phyloP scores from a whole-genome alignment of 2,888 invertebrate species.

The Troides helena region DNA sequence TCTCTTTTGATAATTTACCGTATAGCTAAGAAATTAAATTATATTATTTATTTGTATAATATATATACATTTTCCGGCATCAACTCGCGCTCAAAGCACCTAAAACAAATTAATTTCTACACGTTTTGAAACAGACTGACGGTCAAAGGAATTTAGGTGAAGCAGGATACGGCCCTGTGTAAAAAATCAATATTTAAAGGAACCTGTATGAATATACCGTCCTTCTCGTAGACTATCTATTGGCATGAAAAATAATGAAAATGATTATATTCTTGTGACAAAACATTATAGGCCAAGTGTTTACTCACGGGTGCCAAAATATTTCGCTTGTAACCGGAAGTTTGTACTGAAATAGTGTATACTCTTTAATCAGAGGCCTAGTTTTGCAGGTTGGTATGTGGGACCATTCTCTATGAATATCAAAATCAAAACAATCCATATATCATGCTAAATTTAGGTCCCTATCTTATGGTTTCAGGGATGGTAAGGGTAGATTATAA shows the following conservation, averaged over 20 bases:
- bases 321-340: conserved; percentile 23
- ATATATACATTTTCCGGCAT: conserved; percentile 37
- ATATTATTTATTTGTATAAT: conserved; percentile 23
- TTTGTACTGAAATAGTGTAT: conserved; percentile 34
- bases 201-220: conserved; percentile 62
- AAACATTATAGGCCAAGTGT: conserved; percentile 47
- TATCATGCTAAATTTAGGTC: conserved; percentile 63
- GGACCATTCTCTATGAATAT: conserved; percentile 76
- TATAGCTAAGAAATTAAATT: conserved; percentile 9
- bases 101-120: conserved; percentile 20
- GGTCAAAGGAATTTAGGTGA: conserved; percentile 40
- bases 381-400: conserved; percentile 66
- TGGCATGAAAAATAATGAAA: conserved; percentile 39
- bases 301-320: conserved; percentile 35
- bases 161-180: conserved; percentile 37
- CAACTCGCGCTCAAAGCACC: conserved; percentile 24
- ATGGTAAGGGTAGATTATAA: conserved; percentile 61
- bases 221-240: conserved; percentile 54
- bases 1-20: conserved; percentile 22
- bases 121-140: conserved; percentile 46
- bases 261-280: conserved; percentile 32
- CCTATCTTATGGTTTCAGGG: conserved; percentile 60
- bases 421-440: conserved; percentile 63
- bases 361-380: conserved; percentile 58
- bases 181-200: conserved; percentile 38